Base-by-base conservation (phyloP, 2,113 vertebrate genomes). In the Barnardius zonarius region DNA sequence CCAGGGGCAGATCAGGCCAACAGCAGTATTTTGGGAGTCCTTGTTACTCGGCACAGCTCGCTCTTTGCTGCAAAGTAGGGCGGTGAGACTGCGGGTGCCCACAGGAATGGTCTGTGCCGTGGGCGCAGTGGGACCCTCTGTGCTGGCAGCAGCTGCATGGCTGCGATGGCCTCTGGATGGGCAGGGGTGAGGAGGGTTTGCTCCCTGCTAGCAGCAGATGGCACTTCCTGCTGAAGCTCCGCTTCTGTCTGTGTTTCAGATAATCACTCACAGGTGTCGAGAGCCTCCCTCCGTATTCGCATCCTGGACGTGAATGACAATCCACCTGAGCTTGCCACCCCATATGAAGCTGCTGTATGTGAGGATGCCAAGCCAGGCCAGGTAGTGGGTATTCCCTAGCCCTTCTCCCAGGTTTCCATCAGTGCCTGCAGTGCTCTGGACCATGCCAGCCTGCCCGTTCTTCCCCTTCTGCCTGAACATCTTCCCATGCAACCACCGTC, bases 291-390 rank as follows among this genome's bases (percentile, higher is more conserved):
- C 55, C 98, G 98, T 72, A 99, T 99, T 93, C 99, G 99, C 33
- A 99, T 99, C 97, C 98, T 99, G 97, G 99, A 99, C 3, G 99
- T 99, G 72, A 99, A 99, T 1, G 99, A 99, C 97, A 99, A 99
- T 88, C 99, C 99, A 1, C 99, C 99, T 0, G 99, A 99, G 75
- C 98, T 99, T 44, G 99, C 99, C 89, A 98, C 98, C 6, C 99
- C 99, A 0, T 99, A 99, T 0, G 99, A 99, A 96, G 98, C 99
- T 2, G 98, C 98, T 0, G 98, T 99, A 87, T 99, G 99, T 43
- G 99, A 99, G 96, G 99, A 99, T 28, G 98, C 99, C 95, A 98
- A 99, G 96, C 98, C 99, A 31, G 99, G 99, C 30, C 98, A 99
- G 99, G 99, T 99, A 98, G 82, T 20, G 1, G 35, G 55, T 35